Base-by-base conservation (phyloP, 2,113 vertebrate genomes). In the Petrocephalus zakoni region DNA sequence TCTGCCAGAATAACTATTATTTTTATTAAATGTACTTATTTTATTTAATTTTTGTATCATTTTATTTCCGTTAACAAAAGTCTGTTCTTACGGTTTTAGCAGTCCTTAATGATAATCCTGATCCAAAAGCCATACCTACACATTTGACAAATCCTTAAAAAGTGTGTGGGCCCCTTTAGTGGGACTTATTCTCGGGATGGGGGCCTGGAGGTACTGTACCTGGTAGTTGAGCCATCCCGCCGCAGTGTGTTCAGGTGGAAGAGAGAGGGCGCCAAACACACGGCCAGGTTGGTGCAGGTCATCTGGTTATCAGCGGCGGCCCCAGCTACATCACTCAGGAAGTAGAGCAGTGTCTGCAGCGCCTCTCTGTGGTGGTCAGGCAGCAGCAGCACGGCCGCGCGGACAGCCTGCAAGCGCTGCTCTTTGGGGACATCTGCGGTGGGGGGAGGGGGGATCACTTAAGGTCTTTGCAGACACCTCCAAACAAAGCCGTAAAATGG, bases 261-360 rank as follows among this genome's bases (percentile, higher is more conserved):
- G 49, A 99, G 96, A 1, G 98, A 99, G 0, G 98, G 98, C 0
- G 98, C 98, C 92, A 99, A 94, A 82, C 98, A 99, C 72, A 99
- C 98, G 0, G 98, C 98, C 72, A 99, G 93, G 92, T 99, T 99
- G 95, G 98, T 99, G 75, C 97, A 95, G 1, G 98, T 99, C 98
- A 99, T 99, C 94, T 99, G 98, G 91, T 99, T 99, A 92, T 99
- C 98, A 1, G 95, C 92, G 88, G 98, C 98, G 0, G 95, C 94
- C 87, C 95, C 95, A 0, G 95, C 97, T 89, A 99, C 98, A 0
- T 99, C 98, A 0, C 96, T 96, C 53, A 99, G 96, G 93, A 99
- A 97, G 88, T 97, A 99, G 84, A 99, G 94, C 88, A 99, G 94
- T 0, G 97, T 98, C 91, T 97, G 96, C 90, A 99, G 92, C 0